Evolutionary conservation across 2,797 vertebrate species (phyloP), one percentile per base, ranked within the genome.

Genomic region (Tragopan temminckii): DNA sequence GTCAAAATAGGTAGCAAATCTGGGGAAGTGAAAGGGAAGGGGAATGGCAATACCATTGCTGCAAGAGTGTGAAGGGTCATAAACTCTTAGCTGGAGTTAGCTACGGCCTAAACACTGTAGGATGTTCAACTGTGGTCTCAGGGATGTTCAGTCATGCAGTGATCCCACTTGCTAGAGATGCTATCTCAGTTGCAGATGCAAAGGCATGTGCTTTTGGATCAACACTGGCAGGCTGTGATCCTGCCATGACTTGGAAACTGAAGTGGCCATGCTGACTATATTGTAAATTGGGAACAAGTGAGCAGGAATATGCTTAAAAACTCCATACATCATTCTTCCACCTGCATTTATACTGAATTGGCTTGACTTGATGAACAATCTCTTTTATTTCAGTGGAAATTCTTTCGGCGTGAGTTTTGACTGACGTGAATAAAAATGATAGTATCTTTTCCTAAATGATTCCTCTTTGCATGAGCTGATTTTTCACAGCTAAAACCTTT

Each of bases 371-470:
- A 29, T 45, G 40, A 86, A 31, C 43, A 80, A 52, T 50, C 48
- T 35, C 31, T 8, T 74, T 76, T 76, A 59, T 84, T 95, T 79
- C 63, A 55, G 43, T 38, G 83, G 52, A 84, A 93, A 83, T 77
- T 76, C 70, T 85, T 83, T 46, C 74, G 55, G 76, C 50, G 16
- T 33, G 75, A 72, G 9, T 19, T 57, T 79, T 88, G 71, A 43
- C 43, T 45, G 80, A 72, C 31, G 33, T 50, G 43, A 63, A 66
- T n/a, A 84, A 86, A 85, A 69, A 36, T 63, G 27, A 80, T 74
- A 66, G 42, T 36, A 48, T 80, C 35, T 91, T 92, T 90, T 94
- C 84, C 63, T 67, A 43, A 76, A 31, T 40, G 3, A 86, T 46
- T 88, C 42, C 25, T 80, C 43, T 80, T 83, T 68, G 16, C 43